phyloP scores from a whole-genome alignment of 2,797 vertebrate species.

The Caiman crocodilus region DNA sequence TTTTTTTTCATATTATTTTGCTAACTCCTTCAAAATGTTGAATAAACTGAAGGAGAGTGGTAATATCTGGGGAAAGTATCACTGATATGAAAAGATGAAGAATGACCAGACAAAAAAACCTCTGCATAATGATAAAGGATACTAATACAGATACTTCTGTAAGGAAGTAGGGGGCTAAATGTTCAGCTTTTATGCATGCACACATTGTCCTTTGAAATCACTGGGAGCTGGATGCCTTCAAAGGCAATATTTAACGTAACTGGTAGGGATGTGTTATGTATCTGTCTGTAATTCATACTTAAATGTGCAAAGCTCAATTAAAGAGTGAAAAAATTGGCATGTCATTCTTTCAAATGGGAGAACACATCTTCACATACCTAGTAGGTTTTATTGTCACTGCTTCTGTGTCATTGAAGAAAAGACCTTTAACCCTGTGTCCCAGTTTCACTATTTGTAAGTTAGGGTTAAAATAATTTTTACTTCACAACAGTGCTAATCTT shows the following conservation, averaged over 20 bases:
- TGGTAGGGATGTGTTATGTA: not conserved
- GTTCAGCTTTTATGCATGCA: too few relatives aligned
- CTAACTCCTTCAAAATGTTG: not conserved
- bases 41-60: not conserved
- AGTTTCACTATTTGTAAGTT: not conserved
- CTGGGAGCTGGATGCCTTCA: rapidly evolving
- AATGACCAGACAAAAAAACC: not conserved
- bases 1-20: not conserved
- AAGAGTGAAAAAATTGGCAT: not conserved
- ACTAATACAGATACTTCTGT: not conserved
- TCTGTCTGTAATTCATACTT: not conserved
- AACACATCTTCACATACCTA: not conserved
- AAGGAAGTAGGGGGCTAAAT: not conserved
- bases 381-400: not conserved
- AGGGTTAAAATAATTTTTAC: not conserved
- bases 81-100: slow-evolving; percentile 3
- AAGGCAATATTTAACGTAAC: not conserved
- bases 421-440: not conserved
- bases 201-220: not conserved
- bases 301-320: not conserved
- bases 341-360: not conserved
- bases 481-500: not conserved
- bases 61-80: not conserved
- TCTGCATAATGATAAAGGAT: not conserved
- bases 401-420: not conserved